Conservation (phyloP, 2,797 vertebrate species). For the Otolemur crassicaudatus region DNA sequence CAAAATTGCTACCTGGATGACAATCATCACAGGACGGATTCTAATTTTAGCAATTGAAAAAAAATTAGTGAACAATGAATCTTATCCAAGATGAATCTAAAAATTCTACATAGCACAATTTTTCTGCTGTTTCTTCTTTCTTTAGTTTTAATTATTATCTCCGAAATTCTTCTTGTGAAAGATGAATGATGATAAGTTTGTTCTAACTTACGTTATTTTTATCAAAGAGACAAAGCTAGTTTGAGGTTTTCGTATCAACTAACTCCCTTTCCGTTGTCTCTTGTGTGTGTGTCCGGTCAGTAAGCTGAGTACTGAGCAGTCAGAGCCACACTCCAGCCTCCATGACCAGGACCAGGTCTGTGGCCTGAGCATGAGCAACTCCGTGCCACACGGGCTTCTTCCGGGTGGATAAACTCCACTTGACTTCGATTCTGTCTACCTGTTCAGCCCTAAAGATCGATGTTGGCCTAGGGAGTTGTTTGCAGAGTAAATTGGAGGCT, state of each 20-base stretch:
- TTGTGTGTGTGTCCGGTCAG: rapidly evolving
- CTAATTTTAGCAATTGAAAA: conserved; percentile 7
- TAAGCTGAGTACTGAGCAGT: not conserved
- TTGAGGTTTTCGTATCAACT: not conserved
- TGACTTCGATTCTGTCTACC: not conserved
- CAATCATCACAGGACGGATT: not conserved
- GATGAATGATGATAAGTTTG: not conserved
- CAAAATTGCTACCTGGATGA: not conserved
- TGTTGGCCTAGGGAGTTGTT: not conserved
- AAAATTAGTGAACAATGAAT: not conserved
- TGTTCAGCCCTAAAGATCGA: too few species aligned
- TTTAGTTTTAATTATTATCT: not conserved
- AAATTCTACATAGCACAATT: not conserved
- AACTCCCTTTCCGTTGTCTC: not conserved
- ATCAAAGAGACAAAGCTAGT: not conserved
- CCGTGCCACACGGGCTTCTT: not conserved
- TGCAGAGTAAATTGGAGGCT: too few species aligned
- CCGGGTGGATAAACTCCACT: not conserved
- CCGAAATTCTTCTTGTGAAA: not conserved
- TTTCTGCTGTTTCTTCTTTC: not conserved
- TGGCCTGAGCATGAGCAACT: rapidly evolving
- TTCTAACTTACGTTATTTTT: not conserved
- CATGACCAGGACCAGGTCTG: not conserved
- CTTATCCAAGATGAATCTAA: not conserved
- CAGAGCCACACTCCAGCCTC: too few species aligned